Base-by-base conservation (phyloP, 2,113 vertebrate genomes). In the Chroicocephalus ridibundus region DNA sequence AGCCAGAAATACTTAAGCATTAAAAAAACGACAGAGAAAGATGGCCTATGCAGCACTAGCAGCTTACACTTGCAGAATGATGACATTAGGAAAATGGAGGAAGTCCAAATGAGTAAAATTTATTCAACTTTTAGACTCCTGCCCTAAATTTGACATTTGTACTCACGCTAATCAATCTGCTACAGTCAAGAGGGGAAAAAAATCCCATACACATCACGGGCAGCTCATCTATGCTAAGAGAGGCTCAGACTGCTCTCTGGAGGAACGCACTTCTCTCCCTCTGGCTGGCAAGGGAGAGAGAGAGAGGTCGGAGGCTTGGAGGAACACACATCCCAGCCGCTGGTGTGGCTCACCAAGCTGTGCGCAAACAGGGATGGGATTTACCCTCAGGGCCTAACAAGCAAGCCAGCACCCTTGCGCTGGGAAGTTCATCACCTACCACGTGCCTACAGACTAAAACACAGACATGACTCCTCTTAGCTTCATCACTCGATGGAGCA, bases 141-240 rank as follows among this genome's bases (percentile, higher is more conserved):
- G 24, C 44, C 57, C 24, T 13, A 15, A 51, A 25, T 4, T 3
- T 25, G 42, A 38, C 11, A 9, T 10, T 42, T n/a, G 7, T 15
- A 60, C 44, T 54, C 44, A 13, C 0, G 0, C 17, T 47, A 15
- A 87, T 26, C 44, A 9, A 52, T 17, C 27, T n/a, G 34, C 58
- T 52, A 21, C 27, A 46, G 42, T 34, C 19, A 52, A 15, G 16
- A 10, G 7, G 10, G 16, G 13, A 13, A 81, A 55, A 55, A 40
- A 68, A 14, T 10, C 11, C 54, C n/a, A 19, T 2, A 25, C 6
- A 9, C 6, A 4, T 13, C 20, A 38, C 0, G 0, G 19, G 60
- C 61, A 61, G 40, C 11, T 49, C 40, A 12, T 3, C 32, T 40
- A 4, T 4, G 36, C 57, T 15, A 7, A 17, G 15, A 26, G 58